phyloP scores from a whole-genome alignment of 2,797 vertebrate genomes.

The Petrocephalus schoutedeni region DNA sequence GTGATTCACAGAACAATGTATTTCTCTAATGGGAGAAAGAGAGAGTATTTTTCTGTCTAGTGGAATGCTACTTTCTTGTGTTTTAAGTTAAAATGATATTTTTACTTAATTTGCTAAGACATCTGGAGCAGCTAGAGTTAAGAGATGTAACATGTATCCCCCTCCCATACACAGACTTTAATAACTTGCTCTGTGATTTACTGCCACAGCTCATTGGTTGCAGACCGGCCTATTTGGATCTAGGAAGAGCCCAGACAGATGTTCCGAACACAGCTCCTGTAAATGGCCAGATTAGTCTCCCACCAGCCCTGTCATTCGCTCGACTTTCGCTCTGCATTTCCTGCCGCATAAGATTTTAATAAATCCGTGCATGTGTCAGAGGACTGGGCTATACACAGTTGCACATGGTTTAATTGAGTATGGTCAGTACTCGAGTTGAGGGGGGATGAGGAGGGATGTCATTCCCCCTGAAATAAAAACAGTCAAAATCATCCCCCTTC shows the following conservation, averaged over 20 bases:
- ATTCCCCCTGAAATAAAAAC: too few relatives aligned
- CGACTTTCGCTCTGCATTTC: neutral
- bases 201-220: slow-evolving; percentile 88
- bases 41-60: slow-evolving; percentile 66
- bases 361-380: neutral
- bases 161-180: slow-evolving; percentile 39
- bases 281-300: neutral
- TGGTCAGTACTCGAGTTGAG: neutral
- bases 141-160: slow-evolving; percentile 45
- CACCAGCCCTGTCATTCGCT: neutral
- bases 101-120: slow-evolving; percentile 54
- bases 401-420: neutral
- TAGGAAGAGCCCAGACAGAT: slow-evolving; percentile 86
- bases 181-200: slow-evolving; percentile 69
- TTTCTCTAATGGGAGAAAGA: slow-evolving; percentile 55
- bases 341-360: neutral
- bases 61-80: slow-evolving; percentile 58
- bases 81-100: slow-evolving; percentile 63
- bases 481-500: too few relatives aligned
- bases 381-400: neutral
- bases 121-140: slow-evolving; percentile 59
- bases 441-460: too few relatives aligned
- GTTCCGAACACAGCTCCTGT: slow-evolving; percentile 51
- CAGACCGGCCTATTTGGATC: slow-evolving; percentile 87
- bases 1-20: slow-evolving; percentile 58